Evolutionary conservation across 1,140 invertebrate species (phyloP), one percentile per base, ranked within the genome.

Genomic region (Drosophila virilis): DNA sequence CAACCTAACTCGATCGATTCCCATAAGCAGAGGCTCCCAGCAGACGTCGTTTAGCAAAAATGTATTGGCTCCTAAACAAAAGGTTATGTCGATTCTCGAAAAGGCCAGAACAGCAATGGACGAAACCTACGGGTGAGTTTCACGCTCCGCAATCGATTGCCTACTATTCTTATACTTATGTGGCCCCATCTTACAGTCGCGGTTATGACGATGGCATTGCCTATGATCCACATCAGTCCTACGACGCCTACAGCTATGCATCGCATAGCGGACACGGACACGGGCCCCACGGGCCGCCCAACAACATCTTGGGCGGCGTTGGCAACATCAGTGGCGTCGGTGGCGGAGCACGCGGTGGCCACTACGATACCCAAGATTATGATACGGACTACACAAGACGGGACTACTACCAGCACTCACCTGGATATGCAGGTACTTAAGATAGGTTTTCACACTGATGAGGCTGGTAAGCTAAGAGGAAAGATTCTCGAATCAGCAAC

Each of bases 51-150:
- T 93, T 32, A 92, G 85, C 74, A 80, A 92, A 91, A 78, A 93
- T 92, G 65, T 94, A 1, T 93, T 95, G 68, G 94, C 94, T 15
- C 93, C 94, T n/a, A 96, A 97, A 92, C 95, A 95, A 51, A 97
- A 97, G 92, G 96, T 97, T 1, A 94, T 97, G 92, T 96, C 96
- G 45, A 97, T 97, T 75, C 93, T 97, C 68, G 96, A 97, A 92
- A 94, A 96, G 59, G 96, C 96, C 0, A 93, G 96, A 60, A 94
- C 94, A 33, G 96, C 96, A 10, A 96, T 97, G 95, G 96, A 97
- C 90, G 94, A 96, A 80, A 95, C 94, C 61, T 96, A 96, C 70
- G 94, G 94, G 94, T 96, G 80, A 92, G 92, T 70, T 12, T 6
- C 10, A 52, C 15, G 5, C 22, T 15, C 6, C 13, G 6, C 28